Percentiles rank a stretch among this genome's conserved stretches.
Conservation (phyloP, 2,113 vertebrate genomes). For the Ciconia stormi region DNA sequence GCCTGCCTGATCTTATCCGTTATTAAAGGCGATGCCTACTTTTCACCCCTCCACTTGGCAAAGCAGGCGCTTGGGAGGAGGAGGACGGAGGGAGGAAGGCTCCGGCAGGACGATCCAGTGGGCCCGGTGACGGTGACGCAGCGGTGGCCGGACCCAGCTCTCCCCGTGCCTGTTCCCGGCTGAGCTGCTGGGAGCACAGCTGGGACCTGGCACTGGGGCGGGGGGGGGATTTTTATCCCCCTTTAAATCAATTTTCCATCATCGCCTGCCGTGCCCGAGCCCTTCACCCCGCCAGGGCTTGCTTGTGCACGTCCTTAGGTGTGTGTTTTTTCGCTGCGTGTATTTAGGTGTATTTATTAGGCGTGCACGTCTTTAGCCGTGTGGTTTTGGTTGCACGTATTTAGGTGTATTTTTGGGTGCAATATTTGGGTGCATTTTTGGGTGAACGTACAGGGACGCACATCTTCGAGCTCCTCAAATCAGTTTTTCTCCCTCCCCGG, state of each 20-base stretch:
- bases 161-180: fast-evolving
- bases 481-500: fast-evolving
- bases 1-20: neutral
- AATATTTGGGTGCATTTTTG: neutral
- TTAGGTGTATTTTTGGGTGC: neutral
- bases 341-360: too few relatives aligned
- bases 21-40: neutral
- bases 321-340: neutral
- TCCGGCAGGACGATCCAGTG: neutral
- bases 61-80: neutral
- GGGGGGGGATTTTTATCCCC: neutral
- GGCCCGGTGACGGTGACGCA: neutral
- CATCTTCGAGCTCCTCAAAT: neutral
- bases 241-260: neutral
- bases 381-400: neutral
- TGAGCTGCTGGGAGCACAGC: neutral
- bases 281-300: neutral
- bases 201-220: neutral
- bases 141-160: neutral
- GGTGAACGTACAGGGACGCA: neutral
- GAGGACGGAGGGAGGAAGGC: conserved; percentile 1
- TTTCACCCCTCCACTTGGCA: neutral
- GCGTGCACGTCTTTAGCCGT: neutral
- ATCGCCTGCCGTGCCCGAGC: fast-evolving
- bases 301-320: neutral